Conservation (phyloP, 2,888 invertebrate genomes). For the Diplolepis rosae region DNA sequence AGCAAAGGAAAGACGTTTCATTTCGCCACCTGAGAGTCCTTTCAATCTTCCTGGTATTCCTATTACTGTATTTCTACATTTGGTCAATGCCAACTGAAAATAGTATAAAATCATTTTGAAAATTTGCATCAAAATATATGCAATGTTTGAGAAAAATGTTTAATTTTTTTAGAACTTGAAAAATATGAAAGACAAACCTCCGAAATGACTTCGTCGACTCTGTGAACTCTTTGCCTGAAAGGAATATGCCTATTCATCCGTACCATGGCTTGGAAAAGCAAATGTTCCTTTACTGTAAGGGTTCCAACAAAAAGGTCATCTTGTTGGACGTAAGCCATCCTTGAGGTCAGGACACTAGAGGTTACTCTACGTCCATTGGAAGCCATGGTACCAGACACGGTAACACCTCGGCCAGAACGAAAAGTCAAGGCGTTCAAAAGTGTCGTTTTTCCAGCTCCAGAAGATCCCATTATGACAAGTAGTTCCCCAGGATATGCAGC, state of each 20-base stretch:
- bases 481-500: conserved; percentile 90
- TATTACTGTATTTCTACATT: conserved; percentile 93
- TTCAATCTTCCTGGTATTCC: conserved; percentile 91
- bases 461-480: conserved; percentile 90
- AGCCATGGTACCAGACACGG: conserved; percentile 77
- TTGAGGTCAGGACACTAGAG: conserved; percentile 82
- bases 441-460: conserved; percentile 96
- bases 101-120: neutral
- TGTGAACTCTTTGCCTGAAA: conserved; percentile 82
- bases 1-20: conserved; percentile 95
- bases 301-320: conserved; percentile 94
- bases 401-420: conserved; percentile 82
- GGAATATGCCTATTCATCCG: conserved; percentile 88
- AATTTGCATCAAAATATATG: neutral
- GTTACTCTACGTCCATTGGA: conserved; percentile 87
- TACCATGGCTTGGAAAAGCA: conserved; percentile 89
- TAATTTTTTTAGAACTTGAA: neutral
- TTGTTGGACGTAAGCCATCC: conserved; percentile 95
- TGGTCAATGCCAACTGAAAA: conserved; percentile 84
- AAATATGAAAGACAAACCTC: conserved; percentile 77
- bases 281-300: conserved; percentile 91
- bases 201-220: conserved; percentile 90
- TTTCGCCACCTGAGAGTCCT: conserved; percentile 97
- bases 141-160: neutral
- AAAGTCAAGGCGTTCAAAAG: conserved; percentile 92